These are phyloP conservation scores for Lordiphosa stackelbergi DNA, from an alignment of 1,140 invertebrate genomes.

Conservation along the genomic window DNA sequence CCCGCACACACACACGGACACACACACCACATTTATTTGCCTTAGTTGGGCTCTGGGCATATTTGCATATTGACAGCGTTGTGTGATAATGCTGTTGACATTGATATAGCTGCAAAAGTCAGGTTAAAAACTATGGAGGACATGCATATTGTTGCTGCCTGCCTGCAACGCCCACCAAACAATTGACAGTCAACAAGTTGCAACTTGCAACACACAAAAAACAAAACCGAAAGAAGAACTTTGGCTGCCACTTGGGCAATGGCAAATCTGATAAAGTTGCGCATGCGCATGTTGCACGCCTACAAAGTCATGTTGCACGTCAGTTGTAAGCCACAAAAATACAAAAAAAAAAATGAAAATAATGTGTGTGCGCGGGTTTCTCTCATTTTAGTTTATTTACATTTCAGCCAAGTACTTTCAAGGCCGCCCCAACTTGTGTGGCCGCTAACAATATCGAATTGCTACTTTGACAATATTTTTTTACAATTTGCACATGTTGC, in stretches of 20 bases:
- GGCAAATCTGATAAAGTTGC: slow-evolving; percentile 69
- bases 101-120: slow-evolving; percentile 66
- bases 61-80: slow-evolving; percentile 71
- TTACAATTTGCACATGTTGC: slow-evolving; percentile 15
- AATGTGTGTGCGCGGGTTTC: slow-evolving; percentile 11
- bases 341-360: slow-evolving; percentile 37
- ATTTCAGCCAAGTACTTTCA: slow-evolving; percentile 15
- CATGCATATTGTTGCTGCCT: slow-evolving; percentile 35
- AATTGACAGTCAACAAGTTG: slow-evolving; percentile 71
- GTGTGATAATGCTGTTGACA: slow-evolving; percentile 74
- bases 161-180: slow-evolving; percentile 67
- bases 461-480: slow-evolving; percentile 21
- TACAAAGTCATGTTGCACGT: slow-evolving; percentile 77
- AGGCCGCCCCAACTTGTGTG: slow-evolving; percentile 15
- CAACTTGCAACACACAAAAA: slow-evolving; percentile 21
- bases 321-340: slow-evolving; percentile 53
- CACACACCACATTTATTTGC: slow-evolving; percentile 67
- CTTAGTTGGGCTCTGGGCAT: slow-evolving; percentile 51
- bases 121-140: slow-evolving; percentile 34
- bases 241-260: slow-evolving; percentile 28
- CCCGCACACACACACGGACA: slow-evolving; percentile 40
- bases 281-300: slow-evolving; percentile 77
- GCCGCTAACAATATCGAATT: slow-evolving; percentile 49
- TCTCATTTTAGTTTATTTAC: slow-evolving; percentile 9
- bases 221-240: slow-evolving; percentile 35